Evolutionary conservation across 2,113 vertebrate species (phyloP), one percentile per base, ranked within the genome.

Genomic region (Myxocyprinus asiaticus): DNA sequence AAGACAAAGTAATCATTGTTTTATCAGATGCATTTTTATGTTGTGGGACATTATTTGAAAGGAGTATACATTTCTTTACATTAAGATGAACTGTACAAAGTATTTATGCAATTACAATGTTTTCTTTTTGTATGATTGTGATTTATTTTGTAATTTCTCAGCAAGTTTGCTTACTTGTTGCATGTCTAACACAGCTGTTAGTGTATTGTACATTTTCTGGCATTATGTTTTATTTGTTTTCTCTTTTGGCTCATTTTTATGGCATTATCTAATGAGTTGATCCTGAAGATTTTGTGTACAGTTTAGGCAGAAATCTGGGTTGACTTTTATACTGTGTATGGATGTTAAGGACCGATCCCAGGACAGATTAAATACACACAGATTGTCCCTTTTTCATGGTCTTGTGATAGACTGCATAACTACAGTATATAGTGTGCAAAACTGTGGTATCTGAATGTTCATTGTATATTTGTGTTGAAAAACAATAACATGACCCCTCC

Each of bases 81-180:
- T 92, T 91, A 12, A 93, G 94, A 95, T 92, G 87, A 96, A 95
- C 93, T 95, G 94, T 98, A 98, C 94, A 98, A 96, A 97, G 94
- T 98, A 99, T 97, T 98, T 98, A 98, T 98, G 96, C 96, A 95
- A 95, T 94, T 94, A 92, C 94, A 93, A 94, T 94, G 92, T 93
- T 94, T 94, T 95, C 94, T 94, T 93, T 95, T 94, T 94, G 94
- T 92, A 76, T 61, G 17, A 75, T 91, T 94, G 93, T 94, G 58
- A 75, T 95, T 96, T 95, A 86, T 87, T 85, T 68, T 85, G 78
- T 65, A 59, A 73, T 77, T 77, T 97, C 95, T 95, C 96, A 97
- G 96, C 96, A 98, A 96, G 95, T 97, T 97, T 94, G 91, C 92
- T 98, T 96, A 98, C 95, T 97, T 98, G 95, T 98, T 96, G 96